Evolutionary conservation across 1,140 invertebrate genomes (phyloP), one percentile per base, ranked within the genome.

Genomic region (Metopolophium dirhodum): DNA sequence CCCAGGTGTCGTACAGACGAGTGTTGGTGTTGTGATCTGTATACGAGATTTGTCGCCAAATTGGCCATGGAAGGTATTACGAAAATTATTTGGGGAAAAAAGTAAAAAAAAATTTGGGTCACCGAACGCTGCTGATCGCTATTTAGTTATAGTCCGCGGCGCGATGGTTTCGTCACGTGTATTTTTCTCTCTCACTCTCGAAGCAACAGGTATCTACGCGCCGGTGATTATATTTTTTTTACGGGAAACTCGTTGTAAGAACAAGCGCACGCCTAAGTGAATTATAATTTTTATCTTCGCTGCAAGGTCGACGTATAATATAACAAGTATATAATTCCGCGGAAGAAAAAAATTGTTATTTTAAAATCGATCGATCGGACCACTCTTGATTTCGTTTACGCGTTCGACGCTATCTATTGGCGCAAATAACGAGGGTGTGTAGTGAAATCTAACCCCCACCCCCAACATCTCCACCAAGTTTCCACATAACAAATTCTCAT

Each of bases 91-190:
- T 45, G 37, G 37, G 83, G 23, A 14, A 45, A 85, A 45, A 41
- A 85, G 22, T 23, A 23, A 23, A 83, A 37, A 83, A 85, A 26
- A 26, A 85, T 45, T 85, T 85, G 41, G 83, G 83, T 85, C 83
- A 85, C 83, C 83, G 83, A 37, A 85, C 83, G 83, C 83, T 41
- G 83, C 37, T 26, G 37, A 85, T 85, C 37, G 83, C 41, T 77
- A n/a, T 85, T 85, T 85, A 85, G 83, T 85, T 85, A 85, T 85
- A 85, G 37, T 85, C 83, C 41, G 9, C 0, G 41, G 22, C 35
- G 3, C 23, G 83, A 45, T 85, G 41, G 23, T 85, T 85, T 85
- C 83, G 83, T 41, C 83, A 45, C 37, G 37, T 83, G 20, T 35
- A 22, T 35, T 85, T 85, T 23, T 45, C 14, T 54, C 20, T 54